Base-by-base conservation (phyloP, 2,113 vertebrate genomes). In the Bufo bufo region DNA sequence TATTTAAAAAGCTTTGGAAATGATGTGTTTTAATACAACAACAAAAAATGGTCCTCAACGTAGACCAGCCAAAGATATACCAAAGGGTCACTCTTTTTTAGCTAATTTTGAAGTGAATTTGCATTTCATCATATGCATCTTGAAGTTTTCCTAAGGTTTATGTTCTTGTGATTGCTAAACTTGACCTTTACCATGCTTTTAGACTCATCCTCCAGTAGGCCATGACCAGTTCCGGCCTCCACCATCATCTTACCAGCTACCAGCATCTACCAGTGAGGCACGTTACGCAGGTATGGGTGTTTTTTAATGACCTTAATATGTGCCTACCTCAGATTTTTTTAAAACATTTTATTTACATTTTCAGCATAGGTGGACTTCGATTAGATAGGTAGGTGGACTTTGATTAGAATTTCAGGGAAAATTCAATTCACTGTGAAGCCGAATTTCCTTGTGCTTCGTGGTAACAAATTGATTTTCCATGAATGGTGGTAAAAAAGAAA, bases 201-300 rank as follows among this genome's bases (percentile, higher is more conserved):
- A 96, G 96, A 92, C 92, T 19, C 14, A 0, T 33, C 17, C 4
- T 0, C 87, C 89, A 0, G 45, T 80, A 50, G 4, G 3, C n/a
- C 58, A 49, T 4, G 2, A 54, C 82, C 52, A 52, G 8, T 8
- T 1, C 20, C 77, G 77, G 87, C 58, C 84, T 77, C 82, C 16
- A 47, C 84, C 77, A 56, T 90, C 23, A 16, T 16, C 10, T 71
- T 17, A 74, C 43, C 10, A 33, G 6, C 88, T 83, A 5, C 61
- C 91, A 75, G 90, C 91, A 23, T 78, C 82, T 4, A 91, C 85
- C 4, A 19, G 90, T 59, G 92, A 93, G 69, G 78, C 93, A 66
- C 92, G 92, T 3, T 92, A 92, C 43, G 87, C 90, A 85, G 93
- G 83, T 82, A 89, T 93, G 0, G n/a, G 6, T 17, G 10, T 59